Evolutionary conservation across 2,888 invertebrate species (phyloP), one percentile per base, ranked within the genome.

Genomic region (Spicauda simplicius): DNA sequence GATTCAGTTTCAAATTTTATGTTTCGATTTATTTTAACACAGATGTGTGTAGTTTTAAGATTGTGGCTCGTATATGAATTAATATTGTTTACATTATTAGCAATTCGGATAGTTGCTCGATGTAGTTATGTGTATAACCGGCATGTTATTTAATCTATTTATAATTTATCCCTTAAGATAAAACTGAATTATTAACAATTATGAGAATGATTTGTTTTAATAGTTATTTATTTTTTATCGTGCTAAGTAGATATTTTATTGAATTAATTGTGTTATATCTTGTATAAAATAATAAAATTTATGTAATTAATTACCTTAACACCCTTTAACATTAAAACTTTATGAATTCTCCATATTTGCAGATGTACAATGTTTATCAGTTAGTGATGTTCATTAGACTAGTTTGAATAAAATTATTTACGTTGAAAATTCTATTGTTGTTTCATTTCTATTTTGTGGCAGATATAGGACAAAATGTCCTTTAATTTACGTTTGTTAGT

Each of bases 381-480:
- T 92, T 93, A 92, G 93, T 91, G 90, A 93, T 90, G 93, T 92
- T 92, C 91, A 91, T 90, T 92, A 91, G 91, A 91, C 84, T 93
- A 93, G 93, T 92, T 91, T 91, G 89, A 93, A 93, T 93, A 93
- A 93, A 93, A 91, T 91, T 93, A 93, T 93, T 93, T 93, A 93
- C 91, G 92, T 93, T 93, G 89, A 91, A 93, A 92, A 90, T 83
- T 86, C 84, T 77, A 87, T 83, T 80, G 77, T 83, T 85, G 85
- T 92, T 90, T 87, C 80, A 64, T 14, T 41, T 12, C 1, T 12
- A 12, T 41, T 41, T 41, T 25, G 33, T 33, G 3, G 33, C 14
- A 41, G 25, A 4, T 25, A 5, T 1, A 41, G 41, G 41, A 2
- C 14, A 41, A 41, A 14, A 41, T 3, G 7, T 30, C 4, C 30